These are phyloP conservation scores for Talpa occidentalis DNA, from an alignment of 2,113 vertebrate species.

Conservation along the genomic window DNA sequence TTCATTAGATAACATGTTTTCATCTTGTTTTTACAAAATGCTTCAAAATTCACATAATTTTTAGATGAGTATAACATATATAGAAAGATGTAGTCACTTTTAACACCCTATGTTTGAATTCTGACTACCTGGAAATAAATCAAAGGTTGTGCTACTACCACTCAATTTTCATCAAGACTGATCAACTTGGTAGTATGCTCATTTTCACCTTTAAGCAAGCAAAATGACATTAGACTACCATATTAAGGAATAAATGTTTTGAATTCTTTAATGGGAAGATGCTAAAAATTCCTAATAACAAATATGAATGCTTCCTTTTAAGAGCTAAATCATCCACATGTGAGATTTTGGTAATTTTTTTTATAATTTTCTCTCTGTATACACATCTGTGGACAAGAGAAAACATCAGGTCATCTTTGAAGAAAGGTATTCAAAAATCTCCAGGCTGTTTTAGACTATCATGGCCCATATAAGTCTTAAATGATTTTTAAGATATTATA, in stretches of 20 bases:
- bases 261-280: slow-evolving; percentile 11
- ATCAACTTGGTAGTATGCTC: not conserved
- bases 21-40: not conserved
- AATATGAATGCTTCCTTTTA: slow-evolving; percentile 16
- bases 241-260: slow-evolving; percentile 4
- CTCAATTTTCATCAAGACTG: not conserved
- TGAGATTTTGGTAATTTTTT: not conserved
- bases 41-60: not conserved
- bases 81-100: not conserved
- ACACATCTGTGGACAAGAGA: not conserved
- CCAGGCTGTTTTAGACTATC: not conserved
- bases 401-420: slow-evolving; percentile 15
- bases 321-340: not conserved
- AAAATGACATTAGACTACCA: not conserved
- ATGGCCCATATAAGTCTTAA: not conserved
- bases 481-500: not conserved
- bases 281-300: not conserved
- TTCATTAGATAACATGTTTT: not conserved
- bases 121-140: not conserved
- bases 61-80: not conserved
- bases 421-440: not conserved
- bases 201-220: not conserved
- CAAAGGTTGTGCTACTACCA: not conserved
- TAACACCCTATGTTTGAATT: not conserved
- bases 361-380: not conserved